These are phyloP conservation scores for Petaurus breviceps DNA, from an alignment of 2,113 vertebrate genomes.

Conservation along the genomic window DNA sequence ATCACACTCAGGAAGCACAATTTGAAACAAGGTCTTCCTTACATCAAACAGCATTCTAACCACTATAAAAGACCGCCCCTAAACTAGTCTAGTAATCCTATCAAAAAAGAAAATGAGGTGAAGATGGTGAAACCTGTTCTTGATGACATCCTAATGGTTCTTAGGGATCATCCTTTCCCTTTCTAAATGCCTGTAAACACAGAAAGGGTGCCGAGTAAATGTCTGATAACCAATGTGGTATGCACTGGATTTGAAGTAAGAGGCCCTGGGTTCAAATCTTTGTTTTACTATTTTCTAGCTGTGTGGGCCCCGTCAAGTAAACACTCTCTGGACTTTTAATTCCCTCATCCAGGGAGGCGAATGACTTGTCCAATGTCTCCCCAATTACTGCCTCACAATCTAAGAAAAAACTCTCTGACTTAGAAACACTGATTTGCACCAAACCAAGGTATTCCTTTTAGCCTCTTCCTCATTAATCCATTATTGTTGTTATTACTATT, in stretches of 20 bases:
- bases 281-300: background rate
- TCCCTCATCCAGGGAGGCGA: background rate
- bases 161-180: too few relatives aligned
- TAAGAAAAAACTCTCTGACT: background rate
- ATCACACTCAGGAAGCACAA: background rate
- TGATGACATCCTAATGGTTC: background rate
- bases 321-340: background rate
- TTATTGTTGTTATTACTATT: background rate
- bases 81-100: background rate
- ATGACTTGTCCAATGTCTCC: background rate
- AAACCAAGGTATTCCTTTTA: background rate
- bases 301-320: background rate
- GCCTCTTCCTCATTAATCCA: background rate
- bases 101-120: background rate
- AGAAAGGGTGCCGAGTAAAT: background rate
- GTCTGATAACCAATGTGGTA: background rate
- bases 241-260: background rate
- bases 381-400: background rate
- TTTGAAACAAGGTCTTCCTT: background rate
- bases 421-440: background rate
- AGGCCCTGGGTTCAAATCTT: background rate
- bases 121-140: background rate
- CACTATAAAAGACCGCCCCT: background rate
- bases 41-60: background rate
- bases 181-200: background rate